Conservation (phyloP, 2,113 vertebrate species). For the Ctenodactylus gundi region DNA sequence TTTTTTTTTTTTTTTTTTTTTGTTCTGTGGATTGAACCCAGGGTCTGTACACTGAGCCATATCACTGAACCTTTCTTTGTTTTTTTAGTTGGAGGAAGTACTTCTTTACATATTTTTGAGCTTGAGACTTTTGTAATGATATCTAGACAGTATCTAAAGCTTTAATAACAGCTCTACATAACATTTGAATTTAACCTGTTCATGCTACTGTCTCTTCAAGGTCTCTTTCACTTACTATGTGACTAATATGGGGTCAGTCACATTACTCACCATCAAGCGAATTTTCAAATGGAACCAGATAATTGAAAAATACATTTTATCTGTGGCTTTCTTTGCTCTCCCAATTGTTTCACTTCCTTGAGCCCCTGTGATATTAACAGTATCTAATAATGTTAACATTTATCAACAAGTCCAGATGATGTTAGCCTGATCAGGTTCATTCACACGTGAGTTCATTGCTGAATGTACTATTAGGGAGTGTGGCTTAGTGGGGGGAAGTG, state of each 20-base stretch:
- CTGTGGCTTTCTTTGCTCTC: background rate
- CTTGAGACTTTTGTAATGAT: background rate
- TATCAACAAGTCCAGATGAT: background rate
- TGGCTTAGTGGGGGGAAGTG: too few relatives aligned
- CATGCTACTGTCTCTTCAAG: background rate
- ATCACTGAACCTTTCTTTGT: too few relatives aligned
- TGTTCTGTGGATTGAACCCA: too few relatives aligned
- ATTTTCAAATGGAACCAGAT: background rate
- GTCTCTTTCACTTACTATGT: background rate
- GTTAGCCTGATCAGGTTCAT: background rate
- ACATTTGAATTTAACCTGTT: background rate
- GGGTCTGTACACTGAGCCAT: too few relatives aligned
- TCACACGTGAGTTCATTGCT: too few relatives aligned
- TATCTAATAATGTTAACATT: conserved; percentile 1
- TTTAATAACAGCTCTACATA: background rate
- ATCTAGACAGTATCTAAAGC: background rate
- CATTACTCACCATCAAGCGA: background rate
- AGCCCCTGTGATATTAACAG: background rate
- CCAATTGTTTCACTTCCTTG: background rate
- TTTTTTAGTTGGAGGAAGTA: too few relatives aligned
- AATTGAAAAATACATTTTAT: background rate
- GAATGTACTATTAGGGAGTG: too few relatives aligned
- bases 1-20: background rate
- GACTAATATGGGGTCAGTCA: background rate
- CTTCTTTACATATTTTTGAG: background rate